Conservation (phyloP, 2,797 vertebrate species). For the Peromyscus attwateri region DNA sequence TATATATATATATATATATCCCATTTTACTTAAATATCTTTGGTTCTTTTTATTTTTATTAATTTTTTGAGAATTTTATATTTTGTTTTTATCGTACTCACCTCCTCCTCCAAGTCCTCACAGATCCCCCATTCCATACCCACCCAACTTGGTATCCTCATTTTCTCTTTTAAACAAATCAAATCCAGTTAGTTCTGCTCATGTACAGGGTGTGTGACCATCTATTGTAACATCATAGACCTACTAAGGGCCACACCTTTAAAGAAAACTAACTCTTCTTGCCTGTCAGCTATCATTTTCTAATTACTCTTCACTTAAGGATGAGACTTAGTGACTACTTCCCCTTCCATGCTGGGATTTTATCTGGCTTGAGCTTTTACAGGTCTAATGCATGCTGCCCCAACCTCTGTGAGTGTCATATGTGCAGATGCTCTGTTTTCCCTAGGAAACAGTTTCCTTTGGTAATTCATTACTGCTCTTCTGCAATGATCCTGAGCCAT, state of each 20-base stretch:
- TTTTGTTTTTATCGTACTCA: neutral
- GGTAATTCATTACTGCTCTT: neutral
- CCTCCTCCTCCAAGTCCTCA: neutral
- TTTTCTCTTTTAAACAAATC: neutral
- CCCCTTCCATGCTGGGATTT: neutral
- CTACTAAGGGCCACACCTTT: neutral
- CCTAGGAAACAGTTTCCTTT: neutral
- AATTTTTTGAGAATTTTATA: neutral
- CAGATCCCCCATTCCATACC: neutral
- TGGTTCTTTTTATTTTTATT: neutral
- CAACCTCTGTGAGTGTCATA: neutral
- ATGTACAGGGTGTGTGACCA: too few relatives aligned
- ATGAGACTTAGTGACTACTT: too few relatives aligned
- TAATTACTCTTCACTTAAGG: too few relatives aligned
- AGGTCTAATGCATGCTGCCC: neutral
- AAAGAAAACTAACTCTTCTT: neutral
- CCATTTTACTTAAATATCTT: constrained; percentile 51
- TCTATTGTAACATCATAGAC: neutral
- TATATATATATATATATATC: neutral
- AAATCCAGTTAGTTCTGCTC: neutral
- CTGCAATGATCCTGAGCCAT: neutral
- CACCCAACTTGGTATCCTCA: neutral
- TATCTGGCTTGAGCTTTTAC: neutral
- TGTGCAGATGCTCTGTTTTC: neutral
- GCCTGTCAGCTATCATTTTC: neutral